These are phyloP conservation scores for Polymixis lichenea DNA, from an alignment of 2,888 invertebrate genomes.

Conservation along the genomic window DNA sequence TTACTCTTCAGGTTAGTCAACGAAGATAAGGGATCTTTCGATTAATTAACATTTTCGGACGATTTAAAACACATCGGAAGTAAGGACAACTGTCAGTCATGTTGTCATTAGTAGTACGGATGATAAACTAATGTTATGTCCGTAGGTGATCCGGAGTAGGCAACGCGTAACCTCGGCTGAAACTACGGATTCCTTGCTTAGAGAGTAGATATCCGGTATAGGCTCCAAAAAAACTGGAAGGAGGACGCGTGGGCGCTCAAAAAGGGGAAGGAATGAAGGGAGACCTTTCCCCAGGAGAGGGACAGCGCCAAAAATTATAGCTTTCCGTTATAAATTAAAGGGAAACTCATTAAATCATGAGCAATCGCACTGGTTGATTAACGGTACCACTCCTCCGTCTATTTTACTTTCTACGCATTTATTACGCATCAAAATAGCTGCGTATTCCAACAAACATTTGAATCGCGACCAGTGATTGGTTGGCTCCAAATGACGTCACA, in stretches of 20 bases:
- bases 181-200: no score
- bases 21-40: no score
- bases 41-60: no score
- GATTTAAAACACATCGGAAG: no score
- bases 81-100: no score
- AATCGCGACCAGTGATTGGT: slow-evolving; percentile 68
- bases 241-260: no score
- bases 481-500: slow-evolving; percentile 79
- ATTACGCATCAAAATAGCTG: slow-evolving; percentile 20
- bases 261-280: background rate
- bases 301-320: background rate
- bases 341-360: background rate
- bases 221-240: background rate
- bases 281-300: background rate
- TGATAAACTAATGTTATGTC: no score
- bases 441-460: slow-evolving; percentile 30
- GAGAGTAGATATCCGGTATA: no score
- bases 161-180: no score
- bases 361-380: background rate
- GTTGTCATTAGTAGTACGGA: no score
- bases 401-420: slow-evolving; percentile 28
- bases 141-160: no score
- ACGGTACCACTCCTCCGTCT: background rate
- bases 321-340: background rate
- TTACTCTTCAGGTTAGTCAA: no score